These are phyloP conservation scores for Chouioia cunea DNA, from an alignment of 2,888 invertebrate genomes.

Conservation along the genomic window DNA sequence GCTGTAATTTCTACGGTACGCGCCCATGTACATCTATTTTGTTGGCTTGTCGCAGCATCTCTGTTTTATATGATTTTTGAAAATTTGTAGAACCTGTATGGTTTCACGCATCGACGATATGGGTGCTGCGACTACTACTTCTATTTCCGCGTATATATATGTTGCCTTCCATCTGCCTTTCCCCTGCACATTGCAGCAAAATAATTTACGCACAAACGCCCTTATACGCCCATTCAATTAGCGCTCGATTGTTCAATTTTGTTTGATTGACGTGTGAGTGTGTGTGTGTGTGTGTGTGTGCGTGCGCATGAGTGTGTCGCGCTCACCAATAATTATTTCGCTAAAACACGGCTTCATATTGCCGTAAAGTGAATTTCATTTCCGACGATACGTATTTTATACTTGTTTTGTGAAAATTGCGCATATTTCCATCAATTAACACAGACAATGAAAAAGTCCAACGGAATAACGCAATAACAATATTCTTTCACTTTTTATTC, in stretches of 20 bases:
- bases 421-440: too few species aligned
- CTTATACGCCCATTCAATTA: conserved; percentile 32
- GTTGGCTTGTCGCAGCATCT: background rate
- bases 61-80: conserved; percentile 33
- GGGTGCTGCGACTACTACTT: background rate
- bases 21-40: background rate
- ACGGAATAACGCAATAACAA: too few species aligned
- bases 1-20: conserved; percentile 28
- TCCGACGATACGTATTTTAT: too few species aligned
- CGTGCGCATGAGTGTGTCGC: too few species aligned
- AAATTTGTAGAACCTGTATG: background rate
- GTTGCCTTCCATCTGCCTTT: background rate
- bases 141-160: too few species aligned
- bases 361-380: too few species aligned
- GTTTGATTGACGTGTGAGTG: background rate
- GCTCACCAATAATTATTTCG: too few species aligned
- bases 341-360: too few species aligned
- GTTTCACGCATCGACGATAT: background rate
- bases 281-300: background rate
- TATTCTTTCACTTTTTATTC: too few species aligned
- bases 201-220: conserved; percentile 8
- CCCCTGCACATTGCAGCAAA: background rate
- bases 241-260: conserved; percentile 12
- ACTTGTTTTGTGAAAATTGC: too few species aligned
- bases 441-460: too few species aligned